Base-by-base conservation (phyloP, 2,113 vertebrate genomes). In the Vidua chalybeata region DNA sequence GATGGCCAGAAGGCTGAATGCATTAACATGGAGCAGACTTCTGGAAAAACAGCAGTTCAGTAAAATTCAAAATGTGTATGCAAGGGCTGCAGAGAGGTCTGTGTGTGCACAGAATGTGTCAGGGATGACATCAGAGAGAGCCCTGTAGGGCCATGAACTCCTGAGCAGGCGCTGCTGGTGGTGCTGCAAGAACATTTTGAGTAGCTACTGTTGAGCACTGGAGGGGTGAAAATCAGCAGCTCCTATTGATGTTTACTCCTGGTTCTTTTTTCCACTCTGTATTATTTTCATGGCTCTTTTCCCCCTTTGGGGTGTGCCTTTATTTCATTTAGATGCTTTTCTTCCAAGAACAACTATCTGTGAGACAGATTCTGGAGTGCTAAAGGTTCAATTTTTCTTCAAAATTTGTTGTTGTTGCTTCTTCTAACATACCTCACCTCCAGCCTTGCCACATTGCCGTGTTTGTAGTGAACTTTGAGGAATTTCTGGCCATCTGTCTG, bases 401-500 rank as follows among this genome's bases (percentile, higher is more conserved):
- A 48, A 37, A 45, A 7, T 63, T 78, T 46, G 7, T 43, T 85
- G 30, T 37, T 87, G 7, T 56, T 56, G 4, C 21, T 71, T 6
- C 43, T 92, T 83, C 59, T 73, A 30, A 48, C 2, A 11, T 45
- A 13, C 15, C 52, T 80, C 59, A 63, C 87, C 85, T 84, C 48
- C 61, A 90, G 52, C 72, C 28, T 74, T 68, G 69, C 24, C 79
- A 45, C 52, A 9, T 0, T 37, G 63, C 0, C 0, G 21, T 56
- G 52, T 61, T 41, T 37, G 23, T 33, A 11, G 64, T 43, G 90
- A 95, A 96, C 76, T 97, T 88, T 85, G 78, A 93, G 62, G 90
- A 79, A 78, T 93, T 95, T 94, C 69, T 93, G 76, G 61, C 86
- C 86, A 86, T 92, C 93, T 90, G 83, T 67, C 49, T 58, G 49